Evolutionary conservation across 2,797 vertebrate genomes (phyloP).

Genomic region (Chelidonichthys spinosus): DNA sequence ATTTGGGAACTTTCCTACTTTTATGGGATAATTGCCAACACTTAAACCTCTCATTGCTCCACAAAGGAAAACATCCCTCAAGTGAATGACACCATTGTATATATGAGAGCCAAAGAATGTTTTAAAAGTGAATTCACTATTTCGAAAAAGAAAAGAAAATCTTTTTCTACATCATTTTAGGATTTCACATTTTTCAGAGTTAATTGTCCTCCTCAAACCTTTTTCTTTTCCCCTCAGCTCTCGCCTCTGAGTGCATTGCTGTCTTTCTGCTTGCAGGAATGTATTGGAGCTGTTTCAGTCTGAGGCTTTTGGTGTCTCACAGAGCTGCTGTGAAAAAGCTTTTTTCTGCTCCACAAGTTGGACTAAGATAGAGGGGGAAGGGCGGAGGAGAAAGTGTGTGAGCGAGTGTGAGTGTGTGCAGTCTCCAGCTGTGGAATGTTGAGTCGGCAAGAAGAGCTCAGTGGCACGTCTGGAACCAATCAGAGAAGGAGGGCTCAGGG

Average conservation of each 20-base stretch:
- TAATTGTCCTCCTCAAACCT: constrained; percentile 38
- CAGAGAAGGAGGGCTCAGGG: constrained; percentile 75
- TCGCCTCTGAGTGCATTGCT: constrained; percentile 56
- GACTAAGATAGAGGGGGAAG: constrained; percentile 69
- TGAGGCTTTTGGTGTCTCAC: constrained; percentile 69
- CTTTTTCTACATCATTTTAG: constrained; percentile 24
- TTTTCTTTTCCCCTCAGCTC: constrained; percentile 23
- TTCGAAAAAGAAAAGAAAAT: not conserved
- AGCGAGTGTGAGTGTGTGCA: constrained; percentile 52
- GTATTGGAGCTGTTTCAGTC: constrained; percentile 68
- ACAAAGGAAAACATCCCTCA: constrained; percentile 54
- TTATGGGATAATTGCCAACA: constrained; percentile 32
- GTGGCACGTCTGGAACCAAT: constrained; percentile 86
- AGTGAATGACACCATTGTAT: constrained; percentile 51
- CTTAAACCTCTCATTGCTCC: constrained; percentile 37
- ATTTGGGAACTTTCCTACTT: constrained; percentile 37
- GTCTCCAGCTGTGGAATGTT: constrained; percentile 86
- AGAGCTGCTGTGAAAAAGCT: constrained; percentile 63
- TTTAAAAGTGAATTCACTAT: constrained; percentile 37
- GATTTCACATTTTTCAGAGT: constrained; percentile 39
- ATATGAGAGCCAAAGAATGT: constrained; percentile 56
- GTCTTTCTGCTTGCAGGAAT: constrained; percentile 62
- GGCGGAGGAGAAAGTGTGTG: constrained; percentile 51
- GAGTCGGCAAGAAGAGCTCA: constrained; percentile 85
- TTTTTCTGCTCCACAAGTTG: constrained; percentile 59